Conservation (phyloP, 2,113 vertebrate genomes). For the Mobula birostris region DNA sequence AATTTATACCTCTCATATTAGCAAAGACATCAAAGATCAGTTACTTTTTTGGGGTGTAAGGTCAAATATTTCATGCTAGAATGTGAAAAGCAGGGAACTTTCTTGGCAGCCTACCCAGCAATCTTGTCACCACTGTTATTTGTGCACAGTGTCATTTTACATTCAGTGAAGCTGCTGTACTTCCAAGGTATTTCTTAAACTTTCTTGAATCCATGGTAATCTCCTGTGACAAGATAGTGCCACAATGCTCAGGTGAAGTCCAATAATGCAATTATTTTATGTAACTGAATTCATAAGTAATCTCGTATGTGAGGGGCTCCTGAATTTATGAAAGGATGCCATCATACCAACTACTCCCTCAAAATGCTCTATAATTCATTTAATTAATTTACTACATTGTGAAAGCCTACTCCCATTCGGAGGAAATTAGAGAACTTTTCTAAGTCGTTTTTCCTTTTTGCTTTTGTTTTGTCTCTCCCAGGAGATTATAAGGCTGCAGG, state of each 20-base stretch:
- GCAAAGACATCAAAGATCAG: neutral
- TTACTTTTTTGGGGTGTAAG: neutral
- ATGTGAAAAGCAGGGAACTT: neutral
- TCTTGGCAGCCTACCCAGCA: neutral
- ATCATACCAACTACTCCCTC: neutral
- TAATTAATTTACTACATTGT: too few relatives aligned
- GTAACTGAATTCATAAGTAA: neutral
- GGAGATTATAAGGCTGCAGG: too few relatives aligned
- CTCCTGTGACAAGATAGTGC: neutral
- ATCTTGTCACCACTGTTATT: neutral
- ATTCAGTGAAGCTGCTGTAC: neutral
- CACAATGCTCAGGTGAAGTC: neutral
- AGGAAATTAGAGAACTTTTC: too few relatives aligned
- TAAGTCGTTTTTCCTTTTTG: neutral
- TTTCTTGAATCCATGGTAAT: neutral
- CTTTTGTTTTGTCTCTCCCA: neutral
- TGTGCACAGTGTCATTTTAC: neutral
- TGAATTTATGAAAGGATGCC: neutral
- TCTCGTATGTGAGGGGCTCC: neutral
- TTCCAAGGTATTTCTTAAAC: neutral
- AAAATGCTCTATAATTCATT: neutral
- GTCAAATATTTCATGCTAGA: neutral
- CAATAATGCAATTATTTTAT: neutral
- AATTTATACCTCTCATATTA: too few relatives aligned
- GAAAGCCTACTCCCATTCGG: too few relatives aligned